phyloP scores from a whole-genome alignment of 2,113 vertebrate species.

The Nothoprocta perdicaria region DNA sequence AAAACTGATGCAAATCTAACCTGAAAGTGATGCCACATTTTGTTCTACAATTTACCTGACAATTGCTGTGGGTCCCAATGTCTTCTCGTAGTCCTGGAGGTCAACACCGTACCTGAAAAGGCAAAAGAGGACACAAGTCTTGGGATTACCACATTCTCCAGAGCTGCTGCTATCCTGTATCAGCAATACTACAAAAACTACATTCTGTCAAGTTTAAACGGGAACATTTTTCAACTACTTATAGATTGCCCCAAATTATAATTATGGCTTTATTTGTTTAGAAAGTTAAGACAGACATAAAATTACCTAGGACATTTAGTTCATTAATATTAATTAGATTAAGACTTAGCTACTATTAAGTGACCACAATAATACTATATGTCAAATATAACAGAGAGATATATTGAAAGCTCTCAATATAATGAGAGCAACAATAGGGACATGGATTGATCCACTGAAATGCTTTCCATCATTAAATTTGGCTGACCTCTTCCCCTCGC shows the following conservation, averaged over 20 bases:
- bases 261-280: neutral
- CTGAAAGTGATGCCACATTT: neutral
- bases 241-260: neutral
- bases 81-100: neutral
- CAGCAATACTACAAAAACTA: neutral
- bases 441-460: neutral
- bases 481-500: fast-evolving
- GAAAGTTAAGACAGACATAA: neutral
- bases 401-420: no score
- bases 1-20: neutral
- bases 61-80: neutral
- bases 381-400: neutral
- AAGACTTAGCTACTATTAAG: neutral
- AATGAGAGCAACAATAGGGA: neutral
- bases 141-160: neutral
- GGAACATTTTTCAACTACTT: neutral
- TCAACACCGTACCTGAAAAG: constrained; percentile 22
- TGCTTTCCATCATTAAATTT: neutral
- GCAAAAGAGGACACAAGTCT: neutral
- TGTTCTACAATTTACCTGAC: neutral
- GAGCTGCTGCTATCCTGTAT: neutral
- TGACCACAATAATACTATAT: neutral
- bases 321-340: neutral
- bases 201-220: neutral
- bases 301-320: neutral